Percentiles rank a stretch among this genome's conserved stretches.
Conservation (phyloP, 2,113 vertebrate species). For the Naja naja region DNA sequence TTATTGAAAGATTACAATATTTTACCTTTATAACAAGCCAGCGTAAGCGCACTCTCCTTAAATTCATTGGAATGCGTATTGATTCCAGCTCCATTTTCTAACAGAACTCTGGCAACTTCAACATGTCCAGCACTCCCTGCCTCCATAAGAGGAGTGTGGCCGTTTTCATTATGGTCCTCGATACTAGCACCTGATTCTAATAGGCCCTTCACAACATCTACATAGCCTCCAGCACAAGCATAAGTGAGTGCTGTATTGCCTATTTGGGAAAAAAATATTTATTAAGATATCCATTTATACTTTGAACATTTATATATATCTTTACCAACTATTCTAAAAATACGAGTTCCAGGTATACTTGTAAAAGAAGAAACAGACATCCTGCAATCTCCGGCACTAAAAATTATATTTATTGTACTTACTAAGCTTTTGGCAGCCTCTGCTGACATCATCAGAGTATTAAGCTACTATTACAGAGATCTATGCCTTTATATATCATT, state of each 20-base stretch:
- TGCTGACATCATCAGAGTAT: too few relatives aligned
- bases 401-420: too few relatives aligned
- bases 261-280: slow-evolving; percentile 37
- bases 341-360: too few relatives aligned
- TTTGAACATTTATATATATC: neutral
- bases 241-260: slow-evolving; percentile 98
- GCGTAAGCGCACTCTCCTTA: slow-evolving; percentile 97
- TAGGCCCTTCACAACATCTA: slow-evolving; percentile 96
- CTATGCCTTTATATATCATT: too few relatives aligned
- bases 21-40: slow-evolving; percentile 98
- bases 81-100: slow-evolving; percentile 96
- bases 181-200: slow-evolving; percentile 97
- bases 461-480: too few relatives aligned
- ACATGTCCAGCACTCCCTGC: slow-evolving; percentile 96
- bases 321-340: too few relatives aligned
- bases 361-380: too few relatives aligned
- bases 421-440: too few relatives aligned
- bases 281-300: neutral
- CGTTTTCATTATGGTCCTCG: slow-evolving; percentile 98
- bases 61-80: slow-evolving; percentile 99
- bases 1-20: neutral
- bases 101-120: slow-evolving; percentile 91
- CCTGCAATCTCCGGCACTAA: too few relatives aligned
- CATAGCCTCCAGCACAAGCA: slow-evolving; percentile 95
- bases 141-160: slow-evolving; percentile 98